Evolutionary conservation across 2,113 vertebrate genomes (phyloP).

Genomic region (Gnathonemus echidnorhynchus): DNA sequence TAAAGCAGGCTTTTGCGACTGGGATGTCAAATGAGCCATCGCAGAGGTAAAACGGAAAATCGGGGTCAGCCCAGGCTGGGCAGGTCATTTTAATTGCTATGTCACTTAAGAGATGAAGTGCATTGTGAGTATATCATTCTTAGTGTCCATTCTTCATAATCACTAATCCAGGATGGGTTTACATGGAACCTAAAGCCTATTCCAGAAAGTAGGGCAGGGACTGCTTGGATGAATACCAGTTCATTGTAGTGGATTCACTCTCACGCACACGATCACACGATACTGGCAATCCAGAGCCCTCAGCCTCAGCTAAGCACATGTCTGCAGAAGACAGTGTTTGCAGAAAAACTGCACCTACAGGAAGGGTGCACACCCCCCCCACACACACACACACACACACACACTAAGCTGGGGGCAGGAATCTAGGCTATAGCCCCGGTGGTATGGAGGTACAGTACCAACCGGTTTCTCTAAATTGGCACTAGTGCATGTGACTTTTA

Average conservation of each 20-base stretch:
- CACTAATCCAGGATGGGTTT: not conserved
- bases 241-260: not conserved
- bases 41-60: not conserved
- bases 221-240: not conserved
- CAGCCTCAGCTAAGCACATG: not conserved
- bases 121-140: not conserved
- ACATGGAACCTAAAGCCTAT: not conserved
- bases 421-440: not conserved
- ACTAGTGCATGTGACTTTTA: not conserved
- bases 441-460: not conserved
- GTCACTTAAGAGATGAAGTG: not conserved
- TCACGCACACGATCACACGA: not conserved
- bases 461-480: not conserved
- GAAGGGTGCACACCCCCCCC: not conserved
- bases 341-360: not conserved
- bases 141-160: not conserved
- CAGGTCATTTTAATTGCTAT: not conserved
- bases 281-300: not conserved
- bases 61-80: not conserved
- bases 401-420: not conserved
- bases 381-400: not conserved
- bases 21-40: not conserved
- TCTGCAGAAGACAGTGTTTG: not conserved
- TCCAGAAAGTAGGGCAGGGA: not conserved
- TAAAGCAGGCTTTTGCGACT: not conserved